Evolutionary conservation across 2,888 invertebrate species (phyloP).

Genomic region (Octodonta nipae): DNA sequence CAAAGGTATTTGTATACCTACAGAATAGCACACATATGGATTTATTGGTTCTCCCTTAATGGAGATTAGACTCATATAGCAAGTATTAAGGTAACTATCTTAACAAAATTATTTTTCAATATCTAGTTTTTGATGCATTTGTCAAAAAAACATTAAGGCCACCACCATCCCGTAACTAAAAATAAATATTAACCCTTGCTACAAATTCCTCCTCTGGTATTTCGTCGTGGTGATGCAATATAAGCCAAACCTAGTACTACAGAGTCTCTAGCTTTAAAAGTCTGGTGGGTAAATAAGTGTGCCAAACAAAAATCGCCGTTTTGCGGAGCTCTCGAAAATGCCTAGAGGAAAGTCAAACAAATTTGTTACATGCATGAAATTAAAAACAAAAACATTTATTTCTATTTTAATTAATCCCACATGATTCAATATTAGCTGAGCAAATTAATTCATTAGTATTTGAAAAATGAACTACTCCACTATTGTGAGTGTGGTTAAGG

Average conservation of each 20-base stretch:
- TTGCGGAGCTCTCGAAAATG: slow-evolving; percentile 34
- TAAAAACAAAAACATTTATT: slow-evolving; percentile 6
- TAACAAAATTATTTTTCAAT: too few relatives aligned
- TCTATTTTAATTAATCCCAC: too few relatives aligned
- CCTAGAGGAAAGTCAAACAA: slow-evolving; percentile 25
- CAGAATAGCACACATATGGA: too few relatives aligned
- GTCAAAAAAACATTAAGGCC: too few relatives aligned
- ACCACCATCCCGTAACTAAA: background rate
- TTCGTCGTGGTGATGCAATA: slow-evolving; percentile 37
- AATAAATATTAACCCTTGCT: slow-evolving; percentile 33
- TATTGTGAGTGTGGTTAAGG: too few relatives aligned
- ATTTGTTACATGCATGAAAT: slow-evolving; percentile 8
- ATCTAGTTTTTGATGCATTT: too few relatives aligned
- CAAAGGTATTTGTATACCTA: background rate
- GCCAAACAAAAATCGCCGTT: slow-evolving; percentile 37
- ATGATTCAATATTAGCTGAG: too few relatives aligned
- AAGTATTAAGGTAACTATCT: too few relatives aligned
- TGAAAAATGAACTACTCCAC: too few relatives aligned
- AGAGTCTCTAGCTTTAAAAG: slow-evolving; percentile 34
- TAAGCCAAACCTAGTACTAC: slow-evolving; percentile 42
- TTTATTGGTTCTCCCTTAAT: too few relatives aligned
- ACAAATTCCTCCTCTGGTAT: slow-evolving; percentile 41
- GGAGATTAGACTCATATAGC: too few relatives aligned
- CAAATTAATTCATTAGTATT: too few relatives aligned
- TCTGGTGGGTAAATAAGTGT: slow-evolving; percentile 42